Percentiles rank a stretch among this genome's conserved stretches.
phyloP scores from a whole-genome alignment of 2,797 vertebrate species.

The Capromys pilorides region DNA sequence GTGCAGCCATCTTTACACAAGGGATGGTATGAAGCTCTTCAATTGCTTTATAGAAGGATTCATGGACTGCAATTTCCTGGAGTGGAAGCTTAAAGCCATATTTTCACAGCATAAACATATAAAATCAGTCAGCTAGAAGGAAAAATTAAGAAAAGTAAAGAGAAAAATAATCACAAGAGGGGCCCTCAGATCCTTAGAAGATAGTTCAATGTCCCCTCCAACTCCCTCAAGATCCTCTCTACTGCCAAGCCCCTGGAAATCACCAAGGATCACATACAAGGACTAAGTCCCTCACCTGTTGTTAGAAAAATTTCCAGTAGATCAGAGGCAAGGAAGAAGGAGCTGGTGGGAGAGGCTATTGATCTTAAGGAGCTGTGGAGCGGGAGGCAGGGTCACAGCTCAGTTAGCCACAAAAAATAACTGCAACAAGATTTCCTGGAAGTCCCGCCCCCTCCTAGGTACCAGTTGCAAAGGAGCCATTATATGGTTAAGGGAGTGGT shows the following conservation, averaged over 20 bases:
- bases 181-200: too few relatives aligned
- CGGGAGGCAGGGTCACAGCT: accelerated
- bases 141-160: not conserved
- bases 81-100: not conserved
- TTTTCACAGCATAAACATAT: not conserved
- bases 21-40: not conserved
- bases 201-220: not conserved
- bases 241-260: not conserved
- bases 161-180: not conserved
- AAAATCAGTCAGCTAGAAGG: not conserved
- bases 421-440: not conserved
- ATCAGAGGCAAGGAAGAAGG: not conserved
- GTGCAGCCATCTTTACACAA: not conserved
- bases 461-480: slow-evolving; percentile 7
- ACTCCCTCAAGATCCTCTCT: accelerated
- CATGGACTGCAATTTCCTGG: not conserved
- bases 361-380: not conserved
- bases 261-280: not conserved
- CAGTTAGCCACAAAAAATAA: not conserved
- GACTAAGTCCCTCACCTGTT: not conserved
- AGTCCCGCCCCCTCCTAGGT: slow-evolving; percentile 56
- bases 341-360: not conserved
- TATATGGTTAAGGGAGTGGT: not conserved
- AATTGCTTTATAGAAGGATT: not conserved
- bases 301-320: not conserved